These are phyloP conservation scores for Colistium nudipinnis DNA, from an alignment of 2,113 vertebrate genomes.

Conservation along the genomic window DNA sequence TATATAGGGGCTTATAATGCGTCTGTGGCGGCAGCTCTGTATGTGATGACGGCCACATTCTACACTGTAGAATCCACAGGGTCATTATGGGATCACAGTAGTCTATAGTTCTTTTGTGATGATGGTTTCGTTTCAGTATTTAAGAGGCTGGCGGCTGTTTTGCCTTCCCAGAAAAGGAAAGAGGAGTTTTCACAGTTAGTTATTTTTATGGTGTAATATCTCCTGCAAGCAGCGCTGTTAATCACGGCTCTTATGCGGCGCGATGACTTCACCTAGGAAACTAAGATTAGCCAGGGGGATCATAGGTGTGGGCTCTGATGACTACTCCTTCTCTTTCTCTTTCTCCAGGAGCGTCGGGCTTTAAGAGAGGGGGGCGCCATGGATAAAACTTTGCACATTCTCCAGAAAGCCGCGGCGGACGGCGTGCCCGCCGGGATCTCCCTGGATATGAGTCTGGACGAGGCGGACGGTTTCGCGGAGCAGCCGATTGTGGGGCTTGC, in stretches of 20 bases:
- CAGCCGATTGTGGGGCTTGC: conserved; percentile 84
- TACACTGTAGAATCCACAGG: too few species aligned
- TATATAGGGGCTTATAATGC: background rate
- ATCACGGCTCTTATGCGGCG: conserved; percentile 20
- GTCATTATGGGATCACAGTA: conserved; percentile 32
- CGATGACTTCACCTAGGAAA: conserved; percentile 65
- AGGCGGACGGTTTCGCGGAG: conserved; percentile 81
- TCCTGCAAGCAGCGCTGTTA: conserved; percentile 2
- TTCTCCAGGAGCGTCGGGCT: conserved; percentile 46
- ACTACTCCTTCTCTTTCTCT: conserved; percentile 45
- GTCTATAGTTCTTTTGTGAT: background rate
- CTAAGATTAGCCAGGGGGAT: too few species aligned
- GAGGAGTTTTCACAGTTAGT: conserved; percentile 28
- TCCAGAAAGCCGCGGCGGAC: conserved; percentile 82
- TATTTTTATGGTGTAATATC: conserved; percentile 3
- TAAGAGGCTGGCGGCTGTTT: conserved; percentile 5
- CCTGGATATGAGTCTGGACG: conserved; percentile 76
- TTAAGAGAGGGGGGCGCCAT: conserved; percentile 57
- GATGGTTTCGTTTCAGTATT: conserved; percentile 67
- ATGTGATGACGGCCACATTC: too few species aligned
- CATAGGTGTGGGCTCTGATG: conserved; percentile 52
- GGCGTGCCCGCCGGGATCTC: conserved; percentile 72
- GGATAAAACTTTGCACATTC: conserved; percentile 81
- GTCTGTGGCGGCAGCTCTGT: conserved; percentile 11
- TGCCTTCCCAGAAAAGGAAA: conserved; percentile 65